A percentile compares a stretch with the other conserved stretches of the same genome.
Evolutionary conservation across 2,888 invertebrate species (phyloP).

Genomic region (Acronicta psi): DNA sequence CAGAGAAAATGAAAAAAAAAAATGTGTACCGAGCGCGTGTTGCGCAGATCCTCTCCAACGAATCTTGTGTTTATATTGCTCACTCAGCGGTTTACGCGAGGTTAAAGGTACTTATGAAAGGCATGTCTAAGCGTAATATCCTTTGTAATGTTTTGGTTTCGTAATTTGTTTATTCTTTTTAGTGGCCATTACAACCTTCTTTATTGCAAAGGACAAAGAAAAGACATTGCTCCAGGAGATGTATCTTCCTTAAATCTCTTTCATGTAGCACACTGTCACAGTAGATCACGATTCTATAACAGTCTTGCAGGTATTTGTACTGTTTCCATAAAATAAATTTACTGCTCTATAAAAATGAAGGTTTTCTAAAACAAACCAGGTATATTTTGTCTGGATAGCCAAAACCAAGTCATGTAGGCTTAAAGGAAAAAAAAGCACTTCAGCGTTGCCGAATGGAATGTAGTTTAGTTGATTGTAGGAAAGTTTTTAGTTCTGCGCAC

Average conservation of each 20-base stretch:
- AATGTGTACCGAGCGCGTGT: slow-evolving; percentile 59
- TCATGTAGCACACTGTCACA: slow-evolving; percentile 7
- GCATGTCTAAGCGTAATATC: slow-evolving; percentile 33
- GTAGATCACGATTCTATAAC: slow-evolving; percentile 11
- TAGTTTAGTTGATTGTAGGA: slow-evolving; percentile 67
- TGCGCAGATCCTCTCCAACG: slow-evolving; percentile 48
- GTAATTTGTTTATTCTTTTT: slow-evolving; percentile 40
- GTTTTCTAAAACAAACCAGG: slow-evolving; percentile 10
- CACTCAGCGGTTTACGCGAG: slow-evolving; percentile 38
- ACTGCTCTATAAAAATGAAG: slow-evolving; percentile 5
- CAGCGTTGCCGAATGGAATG: slow-evolving; percentile 52
- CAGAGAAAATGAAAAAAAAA: slow-evolving; percentile 63
- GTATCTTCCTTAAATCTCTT: slow-evolving; percentile 17
- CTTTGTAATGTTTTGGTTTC: slow-evolving; percentile 47
- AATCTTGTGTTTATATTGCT: slow-evolving; percentile 61
- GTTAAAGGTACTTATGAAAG: slow-evolving; percentile 41
- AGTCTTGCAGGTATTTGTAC: no score
- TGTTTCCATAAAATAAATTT: no score
- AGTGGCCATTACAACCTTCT: slow-evolving; percentile 29
- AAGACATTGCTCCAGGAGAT: slow-evolving; percentile 17
- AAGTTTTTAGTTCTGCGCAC: slow-evolving; percentile 72
- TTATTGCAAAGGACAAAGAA: slow-evolving; percentile 36
- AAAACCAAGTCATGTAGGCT: slow-evolving; percentile 33
- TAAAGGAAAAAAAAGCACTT: slow-evolving; percentile 45
- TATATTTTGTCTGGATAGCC: slow-evolving; percentile 15